Evolutionary conservation across 2,113 vertebrate genomes (phyloP).

Genomic region (Stercorarius parasiticus): DNA sequence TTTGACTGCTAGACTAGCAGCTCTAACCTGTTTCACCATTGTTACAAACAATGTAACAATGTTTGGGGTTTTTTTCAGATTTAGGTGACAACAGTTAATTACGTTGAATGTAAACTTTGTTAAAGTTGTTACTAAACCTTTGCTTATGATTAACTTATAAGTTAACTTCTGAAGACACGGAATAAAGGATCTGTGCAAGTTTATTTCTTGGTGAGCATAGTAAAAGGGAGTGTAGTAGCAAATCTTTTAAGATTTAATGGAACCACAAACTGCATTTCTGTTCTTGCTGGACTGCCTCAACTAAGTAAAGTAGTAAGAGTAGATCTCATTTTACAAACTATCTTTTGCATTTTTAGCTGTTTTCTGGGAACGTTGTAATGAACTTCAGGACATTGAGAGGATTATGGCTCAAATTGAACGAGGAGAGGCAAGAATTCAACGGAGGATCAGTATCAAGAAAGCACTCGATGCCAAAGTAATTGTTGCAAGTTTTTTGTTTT

Average conservation of each 20-base stretch:
- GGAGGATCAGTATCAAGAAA: slow-evolving; percentile 91
- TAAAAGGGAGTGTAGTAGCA: not conserved
- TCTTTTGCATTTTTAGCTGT: slow-evolving; percentile 78
- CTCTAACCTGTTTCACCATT: not conserved
- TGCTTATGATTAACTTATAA: not conserved
- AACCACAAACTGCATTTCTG: not conserved
- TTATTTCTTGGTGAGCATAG: not conserved
- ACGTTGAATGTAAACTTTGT: not conserved
- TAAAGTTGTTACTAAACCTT: not conserved
- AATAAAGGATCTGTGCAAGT: not conserved
- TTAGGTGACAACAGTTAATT: not conserved
- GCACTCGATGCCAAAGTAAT: slow-evolving; percentile 88
- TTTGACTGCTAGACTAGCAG: not conserved
- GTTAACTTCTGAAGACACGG: not conserved
- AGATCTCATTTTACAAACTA: not conserved
- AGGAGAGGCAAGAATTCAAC: slow-evolving; percentile 88
- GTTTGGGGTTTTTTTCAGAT: not conserved
- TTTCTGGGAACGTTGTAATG: slow-evolving; percentile 91
- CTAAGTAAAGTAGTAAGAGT: not conserved
- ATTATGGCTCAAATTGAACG: slow-evolving; percentile 92
- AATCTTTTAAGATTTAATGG: not conserved
- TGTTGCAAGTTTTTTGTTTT: not conserved
- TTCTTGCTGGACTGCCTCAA: not conserved
- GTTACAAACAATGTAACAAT: not conserved
- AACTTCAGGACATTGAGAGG: slow-evolving; percentile 89